These are phyloP conservation scores for Syrista parreyssii DNA, from an alignment of 2,888 invertebrate genomes.

Conservation along the genomic window DNA sequence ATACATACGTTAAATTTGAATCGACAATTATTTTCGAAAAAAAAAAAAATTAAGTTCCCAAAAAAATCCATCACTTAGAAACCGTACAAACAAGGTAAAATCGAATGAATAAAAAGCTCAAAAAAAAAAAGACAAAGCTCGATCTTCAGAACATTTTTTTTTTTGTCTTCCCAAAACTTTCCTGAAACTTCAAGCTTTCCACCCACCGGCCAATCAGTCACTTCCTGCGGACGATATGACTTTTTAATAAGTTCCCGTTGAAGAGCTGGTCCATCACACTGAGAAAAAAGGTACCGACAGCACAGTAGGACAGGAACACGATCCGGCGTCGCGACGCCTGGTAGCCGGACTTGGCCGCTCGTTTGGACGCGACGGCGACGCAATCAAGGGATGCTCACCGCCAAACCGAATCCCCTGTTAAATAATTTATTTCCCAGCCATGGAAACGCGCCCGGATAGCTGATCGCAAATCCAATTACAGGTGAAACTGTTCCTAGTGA, in stretches of 20 bases:
- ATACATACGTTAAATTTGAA: no score
- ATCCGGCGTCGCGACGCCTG: not conserved
- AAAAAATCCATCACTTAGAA: not conserved
- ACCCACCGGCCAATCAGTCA: not conserved
- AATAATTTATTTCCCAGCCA: constrained; percentile 37
- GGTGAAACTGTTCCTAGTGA: constrained; percentile 46
- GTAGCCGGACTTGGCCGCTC: not conserved
- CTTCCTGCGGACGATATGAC: constrained; percentile 17
- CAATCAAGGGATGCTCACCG: not conserved
- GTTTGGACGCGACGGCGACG: not conserved
- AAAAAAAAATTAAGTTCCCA: not conserved
- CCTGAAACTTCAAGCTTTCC: not conserved
- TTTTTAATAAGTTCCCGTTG: constrained; percentile 19
- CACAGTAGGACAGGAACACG: not conserved
- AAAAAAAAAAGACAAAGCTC: no score
- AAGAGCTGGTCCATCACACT: not conserved
- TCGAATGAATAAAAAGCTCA: not conserved
- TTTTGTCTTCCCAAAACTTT: not conserved
- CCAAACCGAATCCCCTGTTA: constrained; percentile 17
- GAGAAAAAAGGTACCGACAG: not conserved
- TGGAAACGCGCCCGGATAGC: constrained; percentile 21
- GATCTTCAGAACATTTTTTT: no score
- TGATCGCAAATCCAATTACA: constrained; percentile 51
- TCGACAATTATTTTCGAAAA: no score
- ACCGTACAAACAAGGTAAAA: not conserved